Evolutionary conservation across 1,140 invertebrate genomes (phyloP).

Genomic region (Drosophila sechellia): DNA sequence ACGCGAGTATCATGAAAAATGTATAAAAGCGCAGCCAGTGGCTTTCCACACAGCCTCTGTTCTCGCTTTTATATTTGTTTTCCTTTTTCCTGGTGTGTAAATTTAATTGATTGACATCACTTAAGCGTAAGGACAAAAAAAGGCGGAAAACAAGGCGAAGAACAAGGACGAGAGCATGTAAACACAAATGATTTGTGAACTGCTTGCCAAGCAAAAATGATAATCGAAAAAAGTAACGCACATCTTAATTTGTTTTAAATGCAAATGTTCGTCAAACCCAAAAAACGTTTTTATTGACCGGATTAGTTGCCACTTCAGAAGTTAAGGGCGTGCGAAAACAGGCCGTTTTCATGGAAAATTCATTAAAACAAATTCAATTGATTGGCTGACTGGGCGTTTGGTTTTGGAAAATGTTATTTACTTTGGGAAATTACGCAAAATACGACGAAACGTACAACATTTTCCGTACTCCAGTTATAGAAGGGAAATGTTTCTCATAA

Average conservation of each 20-base stretch:
- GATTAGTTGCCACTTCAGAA: slow-evolving; percentile 26
- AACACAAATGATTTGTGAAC: slow-evolving; percentile 66
- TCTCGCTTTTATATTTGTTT: background rate
- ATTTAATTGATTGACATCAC: slow-evolving; percentile 79
- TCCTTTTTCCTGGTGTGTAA: slow-evolving; percentile 37
- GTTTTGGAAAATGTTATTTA: background rate
- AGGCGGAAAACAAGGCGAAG: background rate
- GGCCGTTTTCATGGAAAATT: slow-evolving; percentile 2
- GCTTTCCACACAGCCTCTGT: slow-evolving; percentile 10
- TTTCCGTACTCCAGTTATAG: too few species aligned
- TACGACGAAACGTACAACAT: background rate
- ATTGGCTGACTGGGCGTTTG: too few species aligned
- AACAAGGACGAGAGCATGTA: slow-evolving; percentile 24
- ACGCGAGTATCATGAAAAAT: slow-evolving; percentile 67
- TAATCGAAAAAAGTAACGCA: slow-evolving; percentile 17
- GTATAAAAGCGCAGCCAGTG: slow-evolving; percentile 52
- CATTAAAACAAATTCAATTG: background rate
- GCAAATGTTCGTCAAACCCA: slow-evolving; percentile 25
- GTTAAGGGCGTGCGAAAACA: slow-evolving; percentile 7
- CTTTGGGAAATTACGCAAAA: background rate
- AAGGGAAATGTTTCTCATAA: too few species aligned
- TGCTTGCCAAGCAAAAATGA: slow-evolving; percentile 24
- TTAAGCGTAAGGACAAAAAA: slow-evolving; percentile 51
- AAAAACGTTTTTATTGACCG: slow-evolving; percentile 4
- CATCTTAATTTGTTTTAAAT: slow-evolving; percentile 44